phyloP scores from a whole-genome alignment of 2,113 vertebrate genomes.

The Climacteris rufus region DNA sequence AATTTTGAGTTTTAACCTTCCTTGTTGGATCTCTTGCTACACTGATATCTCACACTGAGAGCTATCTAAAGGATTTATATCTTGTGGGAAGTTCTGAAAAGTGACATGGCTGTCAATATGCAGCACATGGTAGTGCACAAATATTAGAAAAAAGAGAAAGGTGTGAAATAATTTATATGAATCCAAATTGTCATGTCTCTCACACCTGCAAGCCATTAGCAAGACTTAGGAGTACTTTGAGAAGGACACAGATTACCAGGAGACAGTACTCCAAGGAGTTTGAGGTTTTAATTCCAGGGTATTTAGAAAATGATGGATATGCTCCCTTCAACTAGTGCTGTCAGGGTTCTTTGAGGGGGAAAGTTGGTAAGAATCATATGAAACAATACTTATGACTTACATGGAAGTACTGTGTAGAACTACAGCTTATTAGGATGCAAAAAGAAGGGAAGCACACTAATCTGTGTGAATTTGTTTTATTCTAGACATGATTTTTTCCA shows the following conservation, averaged over 20 bases:
- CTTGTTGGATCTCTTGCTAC: background rate
- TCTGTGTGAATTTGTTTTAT: background rate
- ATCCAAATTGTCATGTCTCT: background rate
- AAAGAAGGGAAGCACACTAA: background rate
- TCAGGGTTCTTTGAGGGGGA: background rate
- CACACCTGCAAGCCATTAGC: background rate
- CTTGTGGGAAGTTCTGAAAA: background rate
- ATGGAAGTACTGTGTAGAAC: background rate
- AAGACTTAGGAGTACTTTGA: background rate
- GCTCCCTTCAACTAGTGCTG: background rate
- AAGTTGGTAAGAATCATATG: background rate
- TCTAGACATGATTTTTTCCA: background rate
- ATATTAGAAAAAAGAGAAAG: background rate
- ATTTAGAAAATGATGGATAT: background rate
- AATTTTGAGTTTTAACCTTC: background rate
- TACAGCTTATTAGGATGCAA: background rate
- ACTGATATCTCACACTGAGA: background rate
- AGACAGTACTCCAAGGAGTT: background rate
- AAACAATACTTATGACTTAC: background rate
- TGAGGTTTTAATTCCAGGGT: background rate
- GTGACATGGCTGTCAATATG: background rate
- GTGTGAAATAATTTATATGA: constrained; percentile 12
- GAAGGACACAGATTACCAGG: background rate
- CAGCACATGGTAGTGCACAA: background rate
- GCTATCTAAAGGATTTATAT: background rate